phyloP scores from a whole-genome alignment of 2,888 invertebrate species.

The Drosophila colorata region DNA sequence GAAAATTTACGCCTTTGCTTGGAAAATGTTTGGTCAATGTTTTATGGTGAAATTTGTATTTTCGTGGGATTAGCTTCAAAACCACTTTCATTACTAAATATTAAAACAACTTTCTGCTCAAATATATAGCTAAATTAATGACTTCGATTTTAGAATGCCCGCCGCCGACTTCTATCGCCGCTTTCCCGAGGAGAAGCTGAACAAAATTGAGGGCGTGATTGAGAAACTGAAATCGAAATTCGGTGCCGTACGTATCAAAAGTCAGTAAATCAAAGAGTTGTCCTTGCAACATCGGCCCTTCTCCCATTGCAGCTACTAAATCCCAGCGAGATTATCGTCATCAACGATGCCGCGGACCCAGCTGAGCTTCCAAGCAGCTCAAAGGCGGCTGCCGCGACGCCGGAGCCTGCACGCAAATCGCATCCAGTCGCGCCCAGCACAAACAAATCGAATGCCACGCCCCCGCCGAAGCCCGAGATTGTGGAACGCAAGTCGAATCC shows the following conservation, averaged over 20 bases:
- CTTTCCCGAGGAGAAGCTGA: constrained; percentile 6
- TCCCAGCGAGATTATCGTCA: constrained; percentile 17
- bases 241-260: constrained; percentile 22
- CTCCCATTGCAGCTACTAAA: constrained; percentile 21
- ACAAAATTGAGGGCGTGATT: constrained; percentile 44
- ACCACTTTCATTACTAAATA: no score
- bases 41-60: no score
- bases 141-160: constrained; percentile 15
- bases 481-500: not conserved
- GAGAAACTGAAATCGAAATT: constrained; percentile 31
- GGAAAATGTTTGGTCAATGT: no score
- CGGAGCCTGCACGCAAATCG: not conserved
- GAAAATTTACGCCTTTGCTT: no score
- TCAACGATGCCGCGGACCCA: constrained; percentile 12
- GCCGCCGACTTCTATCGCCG: constrained; percentile 7
- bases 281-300: not conserved
- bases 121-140: not conserved
- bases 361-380: constrained; percentile 1
- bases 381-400: not conserved
- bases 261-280: not conserved
- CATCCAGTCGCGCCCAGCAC: not conserved
- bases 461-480: not conserved
- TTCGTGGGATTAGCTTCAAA: no score
- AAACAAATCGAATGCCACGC: not conserved
- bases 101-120: no score